Base-by-base conservation (phyloP, 2,888 invertebrate genomes). In the Eurytoma adleriae region DNA sequence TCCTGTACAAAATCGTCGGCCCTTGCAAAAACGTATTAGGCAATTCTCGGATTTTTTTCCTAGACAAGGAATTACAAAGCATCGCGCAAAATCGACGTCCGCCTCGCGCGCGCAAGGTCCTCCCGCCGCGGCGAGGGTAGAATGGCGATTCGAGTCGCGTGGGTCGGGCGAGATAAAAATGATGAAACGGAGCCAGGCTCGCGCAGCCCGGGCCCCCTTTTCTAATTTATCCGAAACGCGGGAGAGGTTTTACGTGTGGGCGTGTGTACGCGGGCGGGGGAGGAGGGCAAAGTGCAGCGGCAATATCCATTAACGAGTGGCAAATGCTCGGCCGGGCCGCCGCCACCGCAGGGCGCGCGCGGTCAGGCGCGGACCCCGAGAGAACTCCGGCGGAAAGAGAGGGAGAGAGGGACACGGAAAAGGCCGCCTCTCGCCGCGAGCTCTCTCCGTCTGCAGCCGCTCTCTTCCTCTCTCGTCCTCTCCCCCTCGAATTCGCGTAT, bases 301-400 rank as follows among this genome's bases (percentile, higher is more conserved):
- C 82, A 82, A 82, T 82, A 82, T 82, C 82, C 82, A 82, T 82
- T 82, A 82, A 80, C 82, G 82, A 80, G 78, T 80, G 80, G 82
- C 72, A 78, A 82, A 80, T 75, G 78, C 75, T 75, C 71, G 57
- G 74, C 66, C 62, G 79, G 52, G 71, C 67, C 18, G 30, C 18
- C 57, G 30, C 67, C 69, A 59, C 66, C 18, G 61, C 48, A 50
- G 54, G 14, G 52, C 54, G 79, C 57, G 71, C 54, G 71, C 56
- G 57, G 64, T 64, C 64, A 64, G 56, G 57, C 50, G 62, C 62
- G 50, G 77, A 48, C 61, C 69, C 54, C 70, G 59, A 66, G 10
- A 52, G 54, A 64, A 40, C 50, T 50, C 13, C 7, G 40, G 14
- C 50, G 48, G 54, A 61, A 64, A 66, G 59, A 56, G 59, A 72